phyloP scores from a whole-genome alignment of 2,888 invertebrate genomes.

The Ophion ellenae region DNA sequence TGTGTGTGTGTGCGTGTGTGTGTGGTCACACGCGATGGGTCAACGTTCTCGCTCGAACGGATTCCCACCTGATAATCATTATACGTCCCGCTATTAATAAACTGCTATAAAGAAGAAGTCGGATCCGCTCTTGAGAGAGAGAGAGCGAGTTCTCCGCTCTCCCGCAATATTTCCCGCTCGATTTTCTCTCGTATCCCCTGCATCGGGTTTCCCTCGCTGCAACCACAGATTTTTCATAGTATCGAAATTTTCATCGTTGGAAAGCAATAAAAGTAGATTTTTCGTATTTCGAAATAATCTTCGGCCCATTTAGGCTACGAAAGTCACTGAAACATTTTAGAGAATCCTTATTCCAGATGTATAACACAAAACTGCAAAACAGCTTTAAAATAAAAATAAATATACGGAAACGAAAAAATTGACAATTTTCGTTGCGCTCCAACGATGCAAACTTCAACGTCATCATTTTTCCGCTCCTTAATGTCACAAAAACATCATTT shows the following conservation, averaged over 20 bases:
- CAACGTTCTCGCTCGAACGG: conserved; percentile 72
- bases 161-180: conserved; percentile 18
- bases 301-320: too few relatives aligned
- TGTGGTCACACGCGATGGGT: conserved; percentile 68
- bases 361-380: too few relatives aligned
- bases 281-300: too few relatives aligned
- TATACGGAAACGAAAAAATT: too few relatives aligned
- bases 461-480: not conserved
- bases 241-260: too few relatives aligned
- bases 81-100: conserved; percentile 74
- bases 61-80: conserved; percentile 76
- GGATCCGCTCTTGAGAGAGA: conserved; percentile 34
- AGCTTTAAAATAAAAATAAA: too few relatives aligned
- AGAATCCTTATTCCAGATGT: too few relatives aligned
- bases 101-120: conserved; percentile 66
- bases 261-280: too few relatives aligned
- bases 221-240: not conserved
- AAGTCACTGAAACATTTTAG: too few relatives aligned
- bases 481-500: not conserved
- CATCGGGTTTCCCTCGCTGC: not conserved
- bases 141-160: conserved; percentile 8
- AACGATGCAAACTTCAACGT: too few relatives aligned
- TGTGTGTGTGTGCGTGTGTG: not conserved
- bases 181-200: conserved; percentile 18
- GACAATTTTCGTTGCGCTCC: too few relatives aligned